Conservation (phyloP, 2,888 invertebrate species). For the Melanotus villosus region DNA sequence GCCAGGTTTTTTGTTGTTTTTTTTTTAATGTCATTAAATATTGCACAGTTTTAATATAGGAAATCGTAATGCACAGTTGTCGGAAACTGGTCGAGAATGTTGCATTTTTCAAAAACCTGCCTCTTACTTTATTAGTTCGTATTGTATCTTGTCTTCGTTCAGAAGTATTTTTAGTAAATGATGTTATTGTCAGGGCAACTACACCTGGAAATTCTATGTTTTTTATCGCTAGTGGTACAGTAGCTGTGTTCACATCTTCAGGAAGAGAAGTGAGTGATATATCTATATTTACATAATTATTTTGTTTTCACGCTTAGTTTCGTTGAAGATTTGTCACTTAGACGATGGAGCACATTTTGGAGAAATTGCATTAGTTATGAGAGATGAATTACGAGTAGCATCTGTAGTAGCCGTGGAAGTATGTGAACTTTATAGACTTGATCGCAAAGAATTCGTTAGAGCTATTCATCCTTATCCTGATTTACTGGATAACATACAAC, state of each 20-base stretch:
- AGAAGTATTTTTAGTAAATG: slow-evolving; percentile 71
- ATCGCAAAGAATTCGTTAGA: slow-evolving; percentile 65
- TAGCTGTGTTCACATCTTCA: slow-evolving; percentile 70
- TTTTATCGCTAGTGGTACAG: slow-evolving; percentile 72
- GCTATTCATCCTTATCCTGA: slow-evolving; percentile 68
- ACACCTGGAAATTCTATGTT: slow-evolving; percentile 72
- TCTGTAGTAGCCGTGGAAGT: slow-evolving; percentile 66
- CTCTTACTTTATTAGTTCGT: slow-evolving; percentile 67
- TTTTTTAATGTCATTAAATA: not conserved
- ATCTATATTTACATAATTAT: no score
- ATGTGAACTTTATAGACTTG: slow-evolving; percentile 66
- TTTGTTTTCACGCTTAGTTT: no score
- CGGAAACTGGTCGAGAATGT: slow-evolving; percentile 72
- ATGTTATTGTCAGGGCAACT: slow-evolving; percentile 70
- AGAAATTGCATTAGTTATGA: slow-evolving; percentile 67
- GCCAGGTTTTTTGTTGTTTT: slow-evolving; percentile 62
- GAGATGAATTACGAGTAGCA: slow-evolving; percentile 62
- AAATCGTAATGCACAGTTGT: slow-evolving; percentile 72
- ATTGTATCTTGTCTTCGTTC: slow-evolving; percentile 70
- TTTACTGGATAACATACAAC: slow-evolving; percentile 68
- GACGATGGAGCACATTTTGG: slow-evolving; percentile 74
- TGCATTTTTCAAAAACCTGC: slow-evolving; percentile 70
- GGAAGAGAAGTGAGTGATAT: slow-evolving; percentile 65
- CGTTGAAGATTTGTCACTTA: slow-evolving; percentile 68
- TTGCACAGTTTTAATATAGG: slow-evolving; percentile 56